A percentile compares a stretch with the other conserved stretches of the same genome.
These are phyloP conservation scores for Bicyclus anynana DNA, from an alignment of 1,140 invertebrate genomes.

Conservation along the genomic window DNA sequence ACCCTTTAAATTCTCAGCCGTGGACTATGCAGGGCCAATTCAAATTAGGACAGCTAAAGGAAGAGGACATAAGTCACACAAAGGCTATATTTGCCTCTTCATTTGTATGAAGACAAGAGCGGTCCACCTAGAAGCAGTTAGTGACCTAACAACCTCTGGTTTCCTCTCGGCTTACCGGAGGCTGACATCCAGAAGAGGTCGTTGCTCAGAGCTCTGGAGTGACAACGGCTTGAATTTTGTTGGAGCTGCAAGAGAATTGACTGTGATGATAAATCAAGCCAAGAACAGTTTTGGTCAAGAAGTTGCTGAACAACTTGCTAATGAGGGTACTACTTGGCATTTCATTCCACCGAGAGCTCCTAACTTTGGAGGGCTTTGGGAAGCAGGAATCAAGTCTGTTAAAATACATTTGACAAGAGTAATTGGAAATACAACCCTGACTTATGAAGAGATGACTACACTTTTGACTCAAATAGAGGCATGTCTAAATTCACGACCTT, in stretches of 20 bases:
- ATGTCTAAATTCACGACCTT: constrained; percentile 40
- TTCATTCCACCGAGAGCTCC: constrained; percentile 27
- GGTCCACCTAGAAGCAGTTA: constrained; percentile 38
- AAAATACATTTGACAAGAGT: constrained; percentile 30
- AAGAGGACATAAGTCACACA: constrained; percentile 22
- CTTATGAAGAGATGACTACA: constrained; percentile 29
- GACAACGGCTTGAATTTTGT: constrained; percentile 49
- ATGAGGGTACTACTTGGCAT: constrained; percentile 27
- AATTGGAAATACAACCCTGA: constrained; percentile 22
- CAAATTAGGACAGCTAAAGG: constrained; percentile 22
- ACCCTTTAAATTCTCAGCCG: constrained; percentile 18
- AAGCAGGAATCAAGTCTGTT: constrained; percentile 10
- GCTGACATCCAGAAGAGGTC: constrained; percentile 33
- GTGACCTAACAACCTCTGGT: constrained; percentile 27
- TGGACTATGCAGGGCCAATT: constrained; percentile 37
- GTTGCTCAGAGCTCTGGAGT: constrained; percentile 27
- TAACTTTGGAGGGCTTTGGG: constrained; percentile 21
- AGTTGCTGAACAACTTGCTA: constrained; percentile 18
- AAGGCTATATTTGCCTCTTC: constrained; percentile 35
- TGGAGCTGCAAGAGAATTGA: constrained; percentile 27
- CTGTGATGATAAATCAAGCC: constrained; percentile 1
- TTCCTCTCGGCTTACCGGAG: constrained; percentile 43
- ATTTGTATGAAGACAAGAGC: constrained; percentile 34
- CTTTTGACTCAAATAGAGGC: constrained; percentile 42
- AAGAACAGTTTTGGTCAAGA: neutral